Conservation (phyloP, 2,888 invertebrate genomes). For the Brachypterus glaber region DNA sequence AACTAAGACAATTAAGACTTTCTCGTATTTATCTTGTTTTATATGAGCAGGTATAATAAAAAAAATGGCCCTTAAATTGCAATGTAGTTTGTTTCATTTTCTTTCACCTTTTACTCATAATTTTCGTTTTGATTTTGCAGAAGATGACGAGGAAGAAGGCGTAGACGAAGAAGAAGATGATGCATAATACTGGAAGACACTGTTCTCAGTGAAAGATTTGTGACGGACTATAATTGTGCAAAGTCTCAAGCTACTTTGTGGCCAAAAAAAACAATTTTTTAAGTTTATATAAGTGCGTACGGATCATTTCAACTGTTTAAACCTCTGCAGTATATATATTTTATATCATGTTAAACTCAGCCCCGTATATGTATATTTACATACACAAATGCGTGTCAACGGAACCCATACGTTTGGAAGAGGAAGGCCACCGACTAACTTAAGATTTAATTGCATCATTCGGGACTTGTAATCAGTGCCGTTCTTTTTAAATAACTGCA, state of each 20-base stretch:
- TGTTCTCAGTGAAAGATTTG: conserved; percentile 29
- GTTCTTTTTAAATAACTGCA: conserved; percentile 30
- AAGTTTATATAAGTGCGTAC: neutral
- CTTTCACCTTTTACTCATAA: too few relatives aligned
- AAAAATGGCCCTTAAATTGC: too few relatives aligned
- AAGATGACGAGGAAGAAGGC: conserved; percentile 40
- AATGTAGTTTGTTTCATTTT: too few relatives aligned
- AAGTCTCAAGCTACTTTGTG: conserved; percentile 37
- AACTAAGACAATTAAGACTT: too few relatives aligned
- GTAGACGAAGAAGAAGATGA: conserved; percentile 41
- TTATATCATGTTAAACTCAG: too few relatives aligned
- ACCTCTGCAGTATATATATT: too few relatives aligned
- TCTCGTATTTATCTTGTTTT: too few relatives aligned
- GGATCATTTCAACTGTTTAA: too few relatives aligned
- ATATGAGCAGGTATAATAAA: too few relatives aligned
- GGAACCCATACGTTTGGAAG: conserved; percentile 14
- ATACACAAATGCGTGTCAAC: conserved; percentile 11
- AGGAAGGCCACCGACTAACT: conserved; percentile 31
- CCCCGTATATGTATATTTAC: too few relatives aligned
- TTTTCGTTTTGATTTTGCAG: conserved; percentile 26
- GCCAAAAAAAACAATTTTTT: conserved; percentile 18
- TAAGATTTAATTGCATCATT: conserved; percentile 28
- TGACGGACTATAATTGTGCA: conserved; percentile 33
- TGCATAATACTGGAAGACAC: conserved; percentile 38
- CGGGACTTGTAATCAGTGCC: conserved; percentile 29